Evolutionary conservation across 2,113 vertebrate genomes (phyloP), one percentile per base, ranked within the genome.

Genomic region (Crypturellus undulatus): DNA sequence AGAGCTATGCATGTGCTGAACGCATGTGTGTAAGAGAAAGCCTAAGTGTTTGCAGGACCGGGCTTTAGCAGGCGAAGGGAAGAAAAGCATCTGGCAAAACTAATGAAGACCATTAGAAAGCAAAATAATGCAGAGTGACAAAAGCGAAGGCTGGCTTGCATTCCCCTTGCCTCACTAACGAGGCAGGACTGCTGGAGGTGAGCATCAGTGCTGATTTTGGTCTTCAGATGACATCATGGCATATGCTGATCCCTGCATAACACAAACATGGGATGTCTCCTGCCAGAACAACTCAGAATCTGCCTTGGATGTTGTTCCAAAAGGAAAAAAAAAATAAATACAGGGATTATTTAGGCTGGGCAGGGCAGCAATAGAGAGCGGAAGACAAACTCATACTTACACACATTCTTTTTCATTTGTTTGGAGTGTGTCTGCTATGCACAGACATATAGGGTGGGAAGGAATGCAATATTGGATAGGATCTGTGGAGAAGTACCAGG

Each of bases 81-180:
- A 49, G 65, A 88, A 93, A 94, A 93, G 34, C 82, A 75, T 38
- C 82, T 83, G 90, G 79, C 43, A 40, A 47, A 76, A 60, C 6
- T n/a, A 28, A 90, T 71, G 82, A 62, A 69, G 40, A 81, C 79
- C 79, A 26, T 34, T 75, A 77, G 79, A 88, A 67, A 70, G 64
- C 51, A 45, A 76, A 49, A 60, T 52, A 79, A 60, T 1, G 2
- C 21, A 70, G 49, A 83, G 25, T 14, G 62, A 77, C 82, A 38
- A 49, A 75, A 84, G 38, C 12, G 34, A n/a, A 80, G 94, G 83
- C 79, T 94, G 56, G 12, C 81, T 87, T 91, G n/a, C 17, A 2
- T 92, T 78, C 19, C 19, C 63, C 6, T 77, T 22, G 10, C 49
- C 78, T 85, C 91, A 32, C 30, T 63, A 36, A 72, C 0, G 3